A percentile compares a stretch with the other conserved stretches of the same genome.
Conservation (phyloP, 23 tunicate species). For the Corella eumyota region DNA sequence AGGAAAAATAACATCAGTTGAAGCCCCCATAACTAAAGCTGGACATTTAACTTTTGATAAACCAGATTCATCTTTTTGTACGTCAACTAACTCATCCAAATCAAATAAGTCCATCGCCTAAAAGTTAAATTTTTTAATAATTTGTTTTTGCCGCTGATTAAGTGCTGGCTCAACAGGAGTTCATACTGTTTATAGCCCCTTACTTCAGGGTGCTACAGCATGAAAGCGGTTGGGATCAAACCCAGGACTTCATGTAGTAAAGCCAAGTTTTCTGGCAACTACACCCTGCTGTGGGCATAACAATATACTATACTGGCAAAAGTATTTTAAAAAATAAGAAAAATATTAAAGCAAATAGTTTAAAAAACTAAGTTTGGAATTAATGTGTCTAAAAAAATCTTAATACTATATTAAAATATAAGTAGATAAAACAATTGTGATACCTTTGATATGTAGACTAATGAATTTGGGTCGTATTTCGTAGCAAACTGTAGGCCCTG, state of each 20-base stretch:
- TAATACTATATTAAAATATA: no score
- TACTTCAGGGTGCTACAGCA: no score
- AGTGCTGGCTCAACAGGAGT: no score
- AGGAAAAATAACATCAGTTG: slow-evolving; percentile 76
- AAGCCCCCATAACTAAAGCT: slow-evolving; percentile 62
- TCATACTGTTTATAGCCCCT: no score
- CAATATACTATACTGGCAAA: no score
- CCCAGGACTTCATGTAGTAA: no score
- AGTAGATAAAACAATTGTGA: no score
- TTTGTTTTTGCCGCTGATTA: no score
- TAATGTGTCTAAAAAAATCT: neutral
- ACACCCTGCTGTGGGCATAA: no score
- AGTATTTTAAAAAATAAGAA: no score
- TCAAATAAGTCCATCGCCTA: slow-evolving; percentile 97
- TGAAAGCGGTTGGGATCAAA: no score
- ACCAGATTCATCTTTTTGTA: slow-evolving; percentile 6
- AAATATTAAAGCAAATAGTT: neutral
- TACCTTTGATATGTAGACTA: slow-evolving; percentile 84
- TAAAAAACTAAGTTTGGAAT: neutral
- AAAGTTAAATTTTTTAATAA: neutral
- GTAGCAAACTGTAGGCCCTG: slow-evolving; percentile 87
- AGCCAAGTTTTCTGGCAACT: no score
- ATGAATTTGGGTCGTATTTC: slow-evolving; percentile 83
- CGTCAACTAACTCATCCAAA: slow-evolving; percentile 53
- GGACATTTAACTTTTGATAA: slow-evolving; percentile 45